Evolutionary conservation across 2,113 vertebrate species (phyloP), one percentile per base, ranked within the genome.

Genomic region (Antigone vipio): DNA sequence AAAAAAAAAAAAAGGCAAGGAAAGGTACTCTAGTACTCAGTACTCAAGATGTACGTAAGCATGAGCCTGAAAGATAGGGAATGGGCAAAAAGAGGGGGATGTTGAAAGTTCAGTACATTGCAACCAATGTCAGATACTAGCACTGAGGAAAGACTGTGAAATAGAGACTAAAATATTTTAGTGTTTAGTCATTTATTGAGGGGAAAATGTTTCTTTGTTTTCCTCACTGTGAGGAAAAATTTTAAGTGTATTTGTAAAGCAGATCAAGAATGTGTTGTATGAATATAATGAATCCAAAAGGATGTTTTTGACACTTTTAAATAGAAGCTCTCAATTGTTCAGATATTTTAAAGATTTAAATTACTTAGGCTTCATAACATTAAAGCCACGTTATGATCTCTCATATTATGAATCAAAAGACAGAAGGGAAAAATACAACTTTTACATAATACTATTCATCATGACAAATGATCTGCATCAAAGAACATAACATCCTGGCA

Each of bases 391-490:
- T 93, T 89, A 47, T 66, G 35, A 68, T 92, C 68, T 91, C 64
- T 91, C 60, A 7, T 63, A 44, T 55, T 90, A 88, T 0, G 0
- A 95, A 83, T 69, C 55, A 68, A 78, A 91, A 94, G 95, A 62
- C 91, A 93, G 87, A 95, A 78, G 80, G 80, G 83, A 63, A 91
- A 92, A 95, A 90, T 71, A 50, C 60, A 83, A 85, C 32, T 93
- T 92, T 73, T 89, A 83, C 76, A 85, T 92, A 94, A 92, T 85
- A 73, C 40, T 88, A 81, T 83, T 95, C 80, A 90, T 88, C 40
- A 59, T 81, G 67, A 95, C 88, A 97, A 97, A 92, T 91, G 89
- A 92, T 95, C 77, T 93, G 92, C 88, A 81, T 95, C 85, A 83
- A 89, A 89, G 95, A 89, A 89, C 82, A 79, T 91, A 96, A 93